These are phyloP conservation scores for Zoanthus sansibaricus DNA, from an alignment of 92 coral and sea anemone genomes.

Conservation along the genomic window DNA sequence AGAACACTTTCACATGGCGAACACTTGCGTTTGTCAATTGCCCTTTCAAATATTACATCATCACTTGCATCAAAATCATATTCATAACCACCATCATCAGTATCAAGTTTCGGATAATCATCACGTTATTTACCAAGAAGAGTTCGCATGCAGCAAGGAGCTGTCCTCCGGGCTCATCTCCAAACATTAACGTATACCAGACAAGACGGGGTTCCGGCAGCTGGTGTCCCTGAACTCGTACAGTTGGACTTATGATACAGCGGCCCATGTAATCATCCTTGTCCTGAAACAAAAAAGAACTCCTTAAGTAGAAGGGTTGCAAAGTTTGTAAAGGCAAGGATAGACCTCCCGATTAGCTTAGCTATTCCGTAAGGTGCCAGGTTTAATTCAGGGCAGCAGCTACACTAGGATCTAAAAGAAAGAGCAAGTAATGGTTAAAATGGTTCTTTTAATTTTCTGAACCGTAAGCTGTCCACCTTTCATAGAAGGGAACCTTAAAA, in stretches of 20 bases:
- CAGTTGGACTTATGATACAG: slow-evolving; percentile 83
- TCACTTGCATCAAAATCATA: too few species aligned
- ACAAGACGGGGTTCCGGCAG: slow-evolving; percentile 77
- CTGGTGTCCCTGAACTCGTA: slow-evolving; percentile 86
- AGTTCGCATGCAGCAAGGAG: slow-evolving; percentile 91
- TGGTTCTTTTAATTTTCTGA: too few species aligned
- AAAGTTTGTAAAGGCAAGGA: background rate
- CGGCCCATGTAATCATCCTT: slow-evolving; percentile 99
- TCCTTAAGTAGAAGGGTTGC: background rate
- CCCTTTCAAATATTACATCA: too few species aligned
- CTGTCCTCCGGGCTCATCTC: slow-evolving; percentile 86
- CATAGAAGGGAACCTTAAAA: too few species aligned
- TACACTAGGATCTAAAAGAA: too few species aligned
- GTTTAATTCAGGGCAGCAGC: background rate
- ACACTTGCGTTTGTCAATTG: too few species aligned
- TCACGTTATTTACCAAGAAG: slow-evolving; percentile 74
- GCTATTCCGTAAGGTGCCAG: background rate
- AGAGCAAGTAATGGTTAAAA: too few species aligned
- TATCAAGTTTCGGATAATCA: too few species aligned
- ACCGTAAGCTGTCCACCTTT: too few species aligned
- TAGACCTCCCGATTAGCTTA: background rate
- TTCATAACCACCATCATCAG: too few species aligned
- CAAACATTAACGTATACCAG: slow-evolving; percentile 81
- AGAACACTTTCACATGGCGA: too few species aligned
- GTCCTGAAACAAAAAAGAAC: slow-evolving; percentile 55